These are phyloP conservation scores for Spheniscus humboldti DNA, from an alignment of 2,797 vertebrate genomes.

Conservation along the genomic window DNA sequence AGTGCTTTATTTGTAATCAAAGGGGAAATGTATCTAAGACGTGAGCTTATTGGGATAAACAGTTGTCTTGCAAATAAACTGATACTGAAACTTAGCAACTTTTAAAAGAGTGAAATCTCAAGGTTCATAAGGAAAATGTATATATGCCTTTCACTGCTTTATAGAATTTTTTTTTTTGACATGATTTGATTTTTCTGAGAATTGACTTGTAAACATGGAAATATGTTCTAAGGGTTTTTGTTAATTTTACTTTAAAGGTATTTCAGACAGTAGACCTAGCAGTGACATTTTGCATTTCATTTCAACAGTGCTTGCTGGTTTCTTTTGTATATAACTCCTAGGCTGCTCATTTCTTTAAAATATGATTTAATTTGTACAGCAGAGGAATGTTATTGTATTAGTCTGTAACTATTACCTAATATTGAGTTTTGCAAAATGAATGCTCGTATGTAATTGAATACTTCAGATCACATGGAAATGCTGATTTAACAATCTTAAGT, in stretches of 20 bases:
- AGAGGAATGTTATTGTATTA: constrained; percentile 90
- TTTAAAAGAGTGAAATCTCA: constrained; percentile 73
- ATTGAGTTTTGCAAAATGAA: constrained; percentile 80
- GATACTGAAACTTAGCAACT: constrained; percentile 72
- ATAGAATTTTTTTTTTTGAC: constrained; percentile 74
- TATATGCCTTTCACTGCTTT: constrained; percentile 90
- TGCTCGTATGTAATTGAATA: constrained; percentile 80
- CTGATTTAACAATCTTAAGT: constrained; percentile 76
- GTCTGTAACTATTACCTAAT: constrained; percentile 85
- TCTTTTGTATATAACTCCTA: constrained; percentile 90
- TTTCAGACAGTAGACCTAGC: constrained; percentile 78
- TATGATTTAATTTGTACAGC: constrained; percentile 94
- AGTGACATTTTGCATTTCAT: constrained; percentile 79
- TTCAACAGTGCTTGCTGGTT: constrained; percentile 85
- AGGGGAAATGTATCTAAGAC: constrained; percentile 72
- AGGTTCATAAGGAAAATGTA: constrained; percentile 81
- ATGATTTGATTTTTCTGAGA: constrained; percentile 73
- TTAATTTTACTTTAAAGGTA: constrained; percentile 80
- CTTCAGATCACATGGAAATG: constrained; percentile 77
- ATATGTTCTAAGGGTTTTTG: constrained; percentile 73
- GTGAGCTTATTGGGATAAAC: constrained; percentile 72
- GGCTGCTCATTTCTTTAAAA: constrained; percentile 88
- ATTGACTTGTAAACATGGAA: constrained; percentile 76
- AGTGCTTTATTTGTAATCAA: constrained; percentile 76
- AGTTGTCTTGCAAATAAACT: constrained; percentile 69